Evolutionary conservation across 2,888 invertebrate species (phyloP).

Genomic region (Ditula angustiorana): DNA sequence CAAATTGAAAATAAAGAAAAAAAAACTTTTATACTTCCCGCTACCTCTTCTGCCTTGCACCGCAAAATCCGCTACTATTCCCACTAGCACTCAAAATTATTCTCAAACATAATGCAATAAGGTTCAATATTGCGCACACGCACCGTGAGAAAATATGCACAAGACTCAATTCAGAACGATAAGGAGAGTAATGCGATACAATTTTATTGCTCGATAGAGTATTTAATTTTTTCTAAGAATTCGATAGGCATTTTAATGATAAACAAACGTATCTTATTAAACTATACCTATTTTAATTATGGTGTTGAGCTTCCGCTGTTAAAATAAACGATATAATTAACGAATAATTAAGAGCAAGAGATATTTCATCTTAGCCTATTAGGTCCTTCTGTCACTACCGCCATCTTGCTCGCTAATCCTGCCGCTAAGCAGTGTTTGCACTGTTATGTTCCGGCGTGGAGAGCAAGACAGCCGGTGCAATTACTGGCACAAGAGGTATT

Average conservation of each 20-base stretch:
- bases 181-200: slow-evolving; percentile 28
- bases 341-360: no score
- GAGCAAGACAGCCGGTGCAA: no score
- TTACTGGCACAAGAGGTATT: no score
- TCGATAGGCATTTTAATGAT: slow-evolving; percentile 17
- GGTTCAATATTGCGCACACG: neutral
- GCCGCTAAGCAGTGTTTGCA: no score
- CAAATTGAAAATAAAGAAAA: neutral
- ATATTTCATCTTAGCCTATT: no score
- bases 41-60: neutral
- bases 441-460: no score
- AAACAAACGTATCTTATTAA: slow-evolving; percentile 16
- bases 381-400: no score
- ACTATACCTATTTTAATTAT: neutral
- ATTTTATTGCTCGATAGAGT: slow-evolving; percentile 22
- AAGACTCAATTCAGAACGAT: slow-evolving; percentile 34
- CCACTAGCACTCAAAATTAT: neutral
- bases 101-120: neutral
- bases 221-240: slow-evolving; percentile 36
- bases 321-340: neutral
- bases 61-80: slow-evolving; percentile 23
- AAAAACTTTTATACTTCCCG: neutral
- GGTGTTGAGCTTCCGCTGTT: slow-evolving; percentile 1
- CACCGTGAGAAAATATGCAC: slow-evolving; percentile 39
- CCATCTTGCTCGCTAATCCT: no score